Evolutionary conservation across 2,888 invertebrate species (phyloP), one percentile per base, ranked within the genome.

Genomic region (Diplolepis rosae): DNA sequence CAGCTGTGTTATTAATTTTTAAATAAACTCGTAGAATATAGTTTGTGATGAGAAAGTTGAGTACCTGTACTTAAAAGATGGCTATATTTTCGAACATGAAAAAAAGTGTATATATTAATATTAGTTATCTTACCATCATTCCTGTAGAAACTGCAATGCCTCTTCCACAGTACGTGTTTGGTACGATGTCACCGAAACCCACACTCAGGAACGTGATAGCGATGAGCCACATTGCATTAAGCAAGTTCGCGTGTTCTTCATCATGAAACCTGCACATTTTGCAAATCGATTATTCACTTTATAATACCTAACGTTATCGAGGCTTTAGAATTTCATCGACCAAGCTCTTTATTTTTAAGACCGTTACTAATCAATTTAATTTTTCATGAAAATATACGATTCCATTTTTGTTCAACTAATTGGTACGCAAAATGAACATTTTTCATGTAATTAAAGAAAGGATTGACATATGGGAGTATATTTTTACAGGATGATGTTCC

Each of bases 141-240:
- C 99, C 99, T 85, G 98, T 98, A 91, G 96, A 96, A 89, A 99
- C 98, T 89, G 99, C 98, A 90, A 99, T 98, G 89, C 97, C 98
- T 90, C 99, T 93, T 89, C 99, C 99, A 92, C 99, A 99, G 92
- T 99, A 99, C 83, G 99, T 99, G 92, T 99, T 99, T 90, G 99
- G 99, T 90, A 99, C 99, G 90, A 98, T 98, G 92, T 98, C 99
- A 89, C 99, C 99, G 92, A 99, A 99, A 90, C 99, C 99, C 89
- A 99, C 98, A 91, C 98, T 98, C 89, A 99, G 95, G 93, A 99
- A 99, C 87, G 99, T 99, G 89, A 99, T 99, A 89, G 99, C 98
- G 90, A 99, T 98, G 91, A 99, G 94, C 99, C 99, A 99, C 97
- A 99, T 98, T 88, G 99, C 97, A 92, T 99, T 99, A 90, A 98